These are phyloP conservation scores for Meles meles DNA, from an alignment of 2,113 vertebrate genomes.

Conservation along the genomic window DNA sequence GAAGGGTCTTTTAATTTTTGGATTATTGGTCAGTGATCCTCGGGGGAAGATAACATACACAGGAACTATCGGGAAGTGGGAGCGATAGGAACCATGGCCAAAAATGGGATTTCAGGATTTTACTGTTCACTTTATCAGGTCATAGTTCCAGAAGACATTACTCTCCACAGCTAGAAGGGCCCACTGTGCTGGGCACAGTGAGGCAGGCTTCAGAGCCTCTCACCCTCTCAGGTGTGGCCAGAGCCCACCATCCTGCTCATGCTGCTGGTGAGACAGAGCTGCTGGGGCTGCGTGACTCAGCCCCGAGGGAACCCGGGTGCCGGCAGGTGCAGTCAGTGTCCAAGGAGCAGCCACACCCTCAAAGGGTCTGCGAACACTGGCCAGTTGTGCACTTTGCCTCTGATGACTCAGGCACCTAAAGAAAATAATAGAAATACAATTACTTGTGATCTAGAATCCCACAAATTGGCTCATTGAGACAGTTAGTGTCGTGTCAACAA, in stretches of 20 bases:
- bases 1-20: not conserved
- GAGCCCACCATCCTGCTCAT: rapidly evolving
- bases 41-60: not conserved
- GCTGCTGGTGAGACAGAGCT: not conserved
- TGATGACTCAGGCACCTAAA: not conserved
- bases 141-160: not conserved
- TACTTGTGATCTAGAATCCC: not conserved
- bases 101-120: not conserved
- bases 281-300: not conserved
- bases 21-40: not conserved
- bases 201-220: not conserved
- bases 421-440: not conserved
- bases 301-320: rapidly evolving
- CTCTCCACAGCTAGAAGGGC: not conserved
- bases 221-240: not conserved
- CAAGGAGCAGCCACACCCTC: not conserved
- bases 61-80: not conserved
- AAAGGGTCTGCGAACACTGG: not conserved
- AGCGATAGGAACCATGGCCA: not conserved
- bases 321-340: not conserved
- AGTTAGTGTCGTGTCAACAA: not conserved
- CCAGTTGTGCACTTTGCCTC: not conserved
- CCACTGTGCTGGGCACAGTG: not conserved
- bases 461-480: not conserved
- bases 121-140: not conserved